These are phyloP conservation scores for Megalops cyprinoides DNA, from an alignment of 2,797 vertebrate genomes.

Conservation along the genomic window DNA sequence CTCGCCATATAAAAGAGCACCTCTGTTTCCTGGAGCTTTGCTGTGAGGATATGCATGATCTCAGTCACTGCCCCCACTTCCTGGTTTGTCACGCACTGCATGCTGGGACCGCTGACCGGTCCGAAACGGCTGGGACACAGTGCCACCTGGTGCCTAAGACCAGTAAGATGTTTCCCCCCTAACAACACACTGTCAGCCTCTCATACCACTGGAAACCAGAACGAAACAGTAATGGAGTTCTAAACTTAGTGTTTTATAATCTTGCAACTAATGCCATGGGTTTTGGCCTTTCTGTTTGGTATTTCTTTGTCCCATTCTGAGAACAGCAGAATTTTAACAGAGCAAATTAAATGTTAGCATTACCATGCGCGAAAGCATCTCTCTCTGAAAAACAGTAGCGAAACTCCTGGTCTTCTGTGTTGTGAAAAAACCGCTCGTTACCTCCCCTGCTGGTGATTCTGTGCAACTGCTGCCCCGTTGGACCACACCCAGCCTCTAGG, in stretches of 20 bases:
- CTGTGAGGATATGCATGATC: too few relatives aligned
- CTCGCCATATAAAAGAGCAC: not conserved
- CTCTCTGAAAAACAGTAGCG: not conserved
- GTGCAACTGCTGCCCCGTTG: slow-evolving; percentile 3
- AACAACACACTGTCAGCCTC: not conserved
- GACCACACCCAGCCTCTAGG: not conserved
- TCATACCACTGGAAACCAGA: not conserved
- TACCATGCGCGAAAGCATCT: not conserved
- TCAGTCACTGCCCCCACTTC: not conserved
- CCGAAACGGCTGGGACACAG: not conserved
- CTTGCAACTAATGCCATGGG: too few relatives aligned
- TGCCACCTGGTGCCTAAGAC: not conserved
- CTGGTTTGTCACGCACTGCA: not conserved
- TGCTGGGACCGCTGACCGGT: not conserved
- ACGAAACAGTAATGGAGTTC: not conserved
- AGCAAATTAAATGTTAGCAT: not conserved
- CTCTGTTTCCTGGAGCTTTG: not conserved
- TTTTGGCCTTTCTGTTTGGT: not conserved
- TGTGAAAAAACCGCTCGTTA: not conserved
- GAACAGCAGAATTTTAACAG: not conserved
- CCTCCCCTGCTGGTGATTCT: not conserved
- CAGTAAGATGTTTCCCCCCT: not conserved
- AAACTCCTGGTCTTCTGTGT: not conserved
- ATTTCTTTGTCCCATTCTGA: too few relatives aligned
- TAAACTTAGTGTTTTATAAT: not conserved